Evolutionary conservation across 1,140 invertebrate species (phyloP).

Genomic region (Neotoxoptera formosana): DNA sequence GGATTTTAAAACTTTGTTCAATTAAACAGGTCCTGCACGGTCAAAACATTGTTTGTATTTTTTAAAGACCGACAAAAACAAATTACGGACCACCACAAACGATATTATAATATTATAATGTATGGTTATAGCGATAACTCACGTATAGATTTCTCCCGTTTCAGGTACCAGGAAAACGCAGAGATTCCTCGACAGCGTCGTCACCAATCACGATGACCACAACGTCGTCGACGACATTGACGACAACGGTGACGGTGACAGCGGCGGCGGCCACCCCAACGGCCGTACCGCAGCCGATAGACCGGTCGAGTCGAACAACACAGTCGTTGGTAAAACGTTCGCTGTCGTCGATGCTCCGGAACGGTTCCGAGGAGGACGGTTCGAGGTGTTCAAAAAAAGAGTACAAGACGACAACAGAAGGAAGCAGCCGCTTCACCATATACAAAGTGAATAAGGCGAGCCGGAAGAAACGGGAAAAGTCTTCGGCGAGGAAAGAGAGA

Average conservation of each 20-base stretch:
- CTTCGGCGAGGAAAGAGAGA: constrained; percentile 92
- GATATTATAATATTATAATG: neutral
- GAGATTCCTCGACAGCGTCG: neutral
- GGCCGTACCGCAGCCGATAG: neutral
- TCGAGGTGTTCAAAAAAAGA: constrained; percentile 70
- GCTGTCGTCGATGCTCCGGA: constrained; percentile 52
- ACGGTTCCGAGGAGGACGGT: constrained; percentile 61
- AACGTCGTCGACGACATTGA: neutral
- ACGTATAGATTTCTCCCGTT: neutral
- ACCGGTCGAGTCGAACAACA: neutral
- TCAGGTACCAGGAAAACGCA: constrained; percentile 18
- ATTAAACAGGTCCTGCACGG: neutral
- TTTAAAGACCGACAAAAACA: neutral
- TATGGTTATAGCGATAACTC: neutral
- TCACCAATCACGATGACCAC: neutral
- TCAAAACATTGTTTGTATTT: neutral
- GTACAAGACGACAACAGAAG: constrained; percentile 68
- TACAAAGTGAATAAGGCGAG: constrained; percentile 94
- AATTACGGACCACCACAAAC: neutral
- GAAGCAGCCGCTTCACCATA: constrained; percentile 79
- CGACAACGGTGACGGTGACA: neutral
- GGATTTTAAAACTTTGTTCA: neutral
- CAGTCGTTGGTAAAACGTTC: constrained; percentile 46
- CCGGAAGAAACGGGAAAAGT: constrained; percentile 92
- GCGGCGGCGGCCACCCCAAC: neutral